Conservation (phyloP, 2,797 vertebrate species). For the Merluccius polli region DNA sequence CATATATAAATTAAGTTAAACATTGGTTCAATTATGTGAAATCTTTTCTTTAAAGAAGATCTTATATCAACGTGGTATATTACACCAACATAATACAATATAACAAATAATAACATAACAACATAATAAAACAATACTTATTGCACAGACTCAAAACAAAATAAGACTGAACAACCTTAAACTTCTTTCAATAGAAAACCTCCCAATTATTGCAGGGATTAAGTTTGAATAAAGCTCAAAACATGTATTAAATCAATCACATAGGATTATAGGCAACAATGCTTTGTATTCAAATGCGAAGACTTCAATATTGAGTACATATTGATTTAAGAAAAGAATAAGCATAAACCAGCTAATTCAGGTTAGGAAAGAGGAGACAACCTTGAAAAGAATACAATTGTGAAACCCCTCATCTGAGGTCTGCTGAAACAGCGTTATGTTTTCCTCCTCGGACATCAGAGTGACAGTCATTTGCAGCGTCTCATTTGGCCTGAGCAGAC, state of each 20-base stretch:
- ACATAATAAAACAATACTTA: too few species aligned
- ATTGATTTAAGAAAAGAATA: too few species aligned
- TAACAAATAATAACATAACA: too few species aligned
- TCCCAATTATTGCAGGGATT: too few species aligned
- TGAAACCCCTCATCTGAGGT: slow-evolving; percentile 45
- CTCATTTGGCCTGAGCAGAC: slow-evolving; percentile 61
- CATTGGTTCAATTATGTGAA: neutral
- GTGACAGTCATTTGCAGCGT: slow-evolving; percentile 56
- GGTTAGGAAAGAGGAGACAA: slow-evolving; percentile 18
- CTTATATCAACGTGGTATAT: neutral
- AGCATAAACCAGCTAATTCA: neutral
- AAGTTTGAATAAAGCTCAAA: too few species aligned
- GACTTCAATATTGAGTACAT: too few species aligned
- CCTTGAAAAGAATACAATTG: slow-evolving; percentile 55
- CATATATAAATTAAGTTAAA: neutral
- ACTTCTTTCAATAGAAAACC: too few species aligned
- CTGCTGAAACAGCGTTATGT: slow-evolving; percentile 41
- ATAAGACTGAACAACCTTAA: neutral
- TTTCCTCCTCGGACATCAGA: slow-evolving; percentile 33
- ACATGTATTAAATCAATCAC: neutral
- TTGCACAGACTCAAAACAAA: neutral
- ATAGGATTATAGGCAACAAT: too few species aligned
- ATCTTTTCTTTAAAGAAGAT: neutral
- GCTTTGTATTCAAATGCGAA: neutral
- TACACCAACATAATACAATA: neutral